These are phyloP conservation scores for Carcina quercana DNA, from an alignment of 2,888 invertebrate species.

Conservation along the genomic window DNA sequence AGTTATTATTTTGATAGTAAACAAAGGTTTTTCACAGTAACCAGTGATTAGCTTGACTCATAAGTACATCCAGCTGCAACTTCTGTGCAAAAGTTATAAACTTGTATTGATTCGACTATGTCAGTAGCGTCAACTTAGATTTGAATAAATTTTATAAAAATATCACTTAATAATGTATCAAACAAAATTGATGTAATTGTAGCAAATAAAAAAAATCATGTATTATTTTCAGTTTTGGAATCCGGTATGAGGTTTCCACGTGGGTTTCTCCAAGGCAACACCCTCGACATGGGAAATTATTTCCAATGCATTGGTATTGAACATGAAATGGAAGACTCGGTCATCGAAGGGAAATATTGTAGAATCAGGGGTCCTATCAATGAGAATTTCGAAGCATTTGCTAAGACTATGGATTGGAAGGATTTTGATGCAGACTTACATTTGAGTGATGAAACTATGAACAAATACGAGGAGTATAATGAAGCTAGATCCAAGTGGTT, in stretches of 20 bases:
- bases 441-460: background rate
- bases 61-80: too few species aligned
- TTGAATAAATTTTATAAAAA: too few species aligned
- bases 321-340: slow-evolving; percentile 20
- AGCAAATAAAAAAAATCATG: too few species aligned
- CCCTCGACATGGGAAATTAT: slow-evolving; percentile 33
- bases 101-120: too few species aligned
- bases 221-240: slow-evolving; percentile 26
- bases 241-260: slow-evolving; percentile 32
- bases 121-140: too few species aligned
- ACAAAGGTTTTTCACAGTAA: too few species aligned
- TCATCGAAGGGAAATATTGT: slow-evolving; percentile 49
- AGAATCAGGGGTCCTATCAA: slow-evolving; percentile 27
- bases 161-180: too few species aligned
- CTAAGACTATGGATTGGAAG: background rate
- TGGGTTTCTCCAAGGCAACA: slow-evolving; percentile 26
- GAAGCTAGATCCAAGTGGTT: background rate
- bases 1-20: too few species aligned
- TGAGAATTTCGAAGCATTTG: slow-evolving; percentile 17
- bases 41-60: too few species aligned
- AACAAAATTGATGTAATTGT: too few species aligned
- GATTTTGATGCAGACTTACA: background rate
- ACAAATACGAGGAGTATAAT: background rate
- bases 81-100: too few species aligned
- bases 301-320: slow-evolving; percentile 32